phyloP scores from a whole-genome alignment of 2,797 vertebrate species.

The Cossypha caffra region DNA sequence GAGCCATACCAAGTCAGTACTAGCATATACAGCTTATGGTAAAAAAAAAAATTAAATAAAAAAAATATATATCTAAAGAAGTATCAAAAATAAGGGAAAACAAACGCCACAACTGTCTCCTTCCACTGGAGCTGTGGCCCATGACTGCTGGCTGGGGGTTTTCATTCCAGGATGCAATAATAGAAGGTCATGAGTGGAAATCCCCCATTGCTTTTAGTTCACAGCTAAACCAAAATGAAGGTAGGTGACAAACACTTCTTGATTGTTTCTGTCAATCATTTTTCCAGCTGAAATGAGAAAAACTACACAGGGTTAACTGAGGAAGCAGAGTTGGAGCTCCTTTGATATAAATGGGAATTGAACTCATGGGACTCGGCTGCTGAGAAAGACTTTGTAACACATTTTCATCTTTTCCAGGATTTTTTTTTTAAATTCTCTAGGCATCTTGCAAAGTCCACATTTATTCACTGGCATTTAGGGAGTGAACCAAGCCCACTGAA shows the following conservation, averaged over 20 bases:
- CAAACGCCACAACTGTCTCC: neutral
- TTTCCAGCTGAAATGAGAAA: slow-evolving; percentile 53
- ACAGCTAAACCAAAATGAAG: slow-evolving; percentile 40
- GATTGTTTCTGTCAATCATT: slow-evolving; percentile 71
- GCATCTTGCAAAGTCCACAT: slow-evolving; percentile 13
- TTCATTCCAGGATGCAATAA: slow-evolving; percentile 17
- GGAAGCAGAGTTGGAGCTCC: slow-evolving; percentile 4
- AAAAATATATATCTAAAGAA: neutral
- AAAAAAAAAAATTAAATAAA: neutral
- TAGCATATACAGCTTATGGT: neutral
- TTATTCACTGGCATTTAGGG: slow-evolving; percentile 32
- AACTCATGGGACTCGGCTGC: neutral
- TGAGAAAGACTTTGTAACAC: neutral
- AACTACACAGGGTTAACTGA: slow-evolving; percentile 54
- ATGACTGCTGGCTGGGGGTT: neutral
- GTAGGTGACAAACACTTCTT: slow-evolving; percentile 25
- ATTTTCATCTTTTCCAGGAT: slow-evolving; percentile 8
- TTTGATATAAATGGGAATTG: slow-evolving; percentile 23
- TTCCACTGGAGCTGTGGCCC: neutral
- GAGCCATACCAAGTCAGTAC: neutral
- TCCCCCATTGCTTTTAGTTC: slow-evolving; percentile 41
- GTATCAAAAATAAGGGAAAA: neutral
- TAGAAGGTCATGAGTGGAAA: slow-evolving; percentile 43
- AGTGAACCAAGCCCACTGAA: slow-evolving; percentile 13
- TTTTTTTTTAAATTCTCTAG: neutral